Conservation (phyloP, 2,888 invertebrate genomes). For the Spodoptera exigua region DNA sequence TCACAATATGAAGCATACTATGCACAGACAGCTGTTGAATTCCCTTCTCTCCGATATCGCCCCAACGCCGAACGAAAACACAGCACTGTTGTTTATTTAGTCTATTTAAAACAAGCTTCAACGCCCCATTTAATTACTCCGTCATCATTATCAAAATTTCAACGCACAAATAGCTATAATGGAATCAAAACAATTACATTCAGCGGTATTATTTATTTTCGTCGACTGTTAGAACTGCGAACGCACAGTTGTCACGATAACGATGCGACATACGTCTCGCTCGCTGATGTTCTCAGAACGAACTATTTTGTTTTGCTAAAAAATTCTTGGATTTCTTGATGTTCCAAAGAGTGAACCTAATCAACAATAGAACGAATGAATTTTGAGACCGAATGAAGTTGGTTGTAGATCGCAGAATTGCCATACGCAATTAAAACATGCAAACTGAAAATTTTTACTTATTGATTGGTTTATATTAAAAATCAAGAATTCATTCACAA, state of each 20-base stretch:
- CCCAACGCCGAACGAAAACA: constrained; percentile 79
- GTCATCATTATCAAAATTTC: constrained; percentile 44
- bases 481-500: too few relatives aligned
- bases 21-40: constrained; percentile 82
- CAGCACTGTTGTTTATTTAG: constrained; percentile 76
- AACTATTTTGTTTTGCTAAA: constrained; percentile 44
- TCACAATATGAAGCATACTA: constrained; percentile 86
- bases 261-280: constrained; percentile 82
- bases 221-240: constrained; percentile 74
- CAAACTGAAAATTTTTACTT: too few relatives aligned
- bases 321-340: neutral
- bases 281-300: constrained; percentile 69
- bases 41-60: constrained; percentile 70
- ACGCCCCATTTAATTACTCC: constrained; percentile 47
- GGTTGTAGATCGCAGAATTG: constrained; percentile 12
- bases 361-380: constrained; percentile 33
- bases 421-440: constrained; percentile 25
- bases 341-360: constrained; percentile 35
- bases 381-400: constrained; percentile 23
- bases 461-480: too few relatives aligned
- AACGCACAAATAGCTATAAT: constrained; percentile 58
- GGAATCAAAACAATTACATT: constrained; percentile 54
- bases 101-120: constrained; percentile 55
- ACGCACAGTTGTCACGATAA: constrained; percentile 84
- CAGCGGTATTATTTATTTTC: constrained; percentile 55